These are phyloP conservation scores for Champsocephalus gunnari DNA, from an alignment of 2,797 vertebrate genomes.

Conservation along the genomic window DNA sequence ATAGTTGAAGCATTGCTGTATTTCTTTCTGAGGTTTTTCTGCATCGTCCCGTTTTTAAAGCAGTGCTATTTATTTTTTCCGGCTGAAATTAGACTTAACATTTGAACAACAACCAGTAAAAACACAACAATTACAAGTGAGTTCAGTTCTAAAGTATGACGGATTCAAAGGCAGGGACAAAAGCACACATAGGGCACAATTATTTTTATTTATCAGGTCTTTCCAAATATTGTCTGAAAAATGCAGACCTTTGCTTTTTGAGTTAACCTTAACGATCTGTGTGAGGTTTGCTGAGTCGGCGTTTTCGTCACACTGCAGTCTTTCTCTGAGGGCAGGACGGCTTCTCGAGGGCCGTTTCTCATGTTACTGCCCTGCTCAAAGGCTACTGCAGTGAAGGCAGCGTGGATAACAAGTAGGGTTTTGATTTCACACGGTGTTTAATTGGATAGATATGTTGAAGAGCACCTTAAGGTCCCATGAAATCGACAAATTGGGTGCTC, in stretches of 20 bases:
- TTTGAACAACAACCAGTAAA: not conserved
- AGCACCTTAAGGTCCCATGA: not conserved
- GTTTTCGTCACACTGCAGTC: not conserved
- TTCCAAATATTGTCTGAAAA: not conserved
- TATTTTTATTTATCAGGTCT: not conserved
- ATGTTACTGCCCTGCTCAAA: not conserved
- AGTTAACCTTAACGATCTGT: not conserved
- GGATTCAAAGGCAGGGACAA: not conserved
- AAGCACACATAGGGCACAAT: not conserved
- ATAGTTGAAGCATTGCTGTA: not conserved
- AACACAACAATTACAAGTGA: not conserved
- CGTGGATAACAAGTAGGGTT: not conserved
- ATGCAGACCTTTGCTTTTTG: not conserved
- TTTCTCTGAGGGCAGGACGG: not conserved
- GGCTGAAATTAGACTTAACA: constrained; percentile 5
- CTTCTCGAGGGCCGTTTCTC: not conserved
- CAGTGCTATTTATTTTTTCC: not conserved
- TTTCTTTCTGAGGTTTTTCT: not conserved
- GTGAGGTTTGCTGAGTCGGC: not conserved
- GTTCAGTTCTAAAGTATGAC: not conserved
- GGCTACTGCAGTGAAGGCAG: not conserved
- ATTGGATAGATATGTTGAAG: no score
- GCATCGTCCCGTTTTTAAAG: not conserved
- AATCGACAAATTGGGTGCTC: not conserved
- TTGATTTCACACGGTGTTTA: no score